These are phyloP conservation scores for Physella acuta DNA, from an alignment of 1,140 invertebrate species.

Conservation along the genomic window DNA sequence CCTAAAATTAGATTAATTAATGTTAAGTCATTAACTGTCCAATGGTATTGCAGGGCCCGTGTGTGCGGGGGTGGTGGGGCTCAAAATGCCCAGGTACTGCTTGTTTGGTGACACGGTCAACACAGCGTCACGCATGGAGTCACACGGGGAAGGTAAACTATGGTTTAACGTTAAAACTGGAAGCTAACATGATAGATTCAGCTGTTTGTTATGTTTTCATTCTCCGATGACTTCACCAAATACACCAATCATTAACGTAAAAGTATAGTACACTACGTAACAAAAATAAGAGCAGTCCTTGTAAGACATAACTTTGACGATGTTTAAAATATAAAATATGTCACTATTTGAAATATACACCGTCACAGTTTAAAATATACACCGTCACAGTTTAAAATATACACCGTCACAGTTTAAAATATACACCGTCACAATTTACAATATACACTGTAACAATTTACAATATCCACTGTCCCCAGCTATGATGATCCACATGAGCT, in stretches of 20 bases:
- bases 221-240: too few relatives aligned
- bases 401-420: background rate
- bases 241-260: too few relatives aligned
- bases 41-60: slow-evolving; percentile 27
- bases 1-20: slow-evolving; percentile 44
- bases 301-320: background rate
- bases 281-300: too few relatives aligned
- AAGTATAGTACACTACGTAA: too few relatives aligned
- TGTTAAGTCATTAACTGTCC: slow-evolving; percentile 45
- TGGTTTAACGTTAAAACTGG: background rate
- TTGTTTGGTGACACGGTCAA: slow-evolving; percentile 21
- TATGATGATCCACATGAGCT: slow-evolving; percentile 32
- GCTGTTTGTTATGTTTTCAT: background rate
- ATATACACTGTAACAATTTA: background rate
- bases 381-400: too few relatives aligned
- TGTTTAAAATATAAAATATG: background rate
- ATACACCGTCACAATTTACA: background rate
- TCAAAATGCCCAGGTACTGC: background rate
- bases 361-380: background rate
- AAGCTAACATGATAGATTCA: background rate
- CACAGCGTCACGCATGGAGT: slow-evolving; percentile 20
- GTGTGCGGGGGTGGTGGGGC: slow-evolving; percentile 9
- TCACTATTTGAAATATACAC: background rate
- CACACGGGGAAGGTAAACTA: slow-evolving; percentile 14
- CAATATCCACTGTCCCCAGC: slow-evolving; percentile 7